These are phyloP conservation scores for Scolanthus callimorphus DNA, from an alignment of 92 coral and sea anemone species.

Conservation along the genomic window DNA sequence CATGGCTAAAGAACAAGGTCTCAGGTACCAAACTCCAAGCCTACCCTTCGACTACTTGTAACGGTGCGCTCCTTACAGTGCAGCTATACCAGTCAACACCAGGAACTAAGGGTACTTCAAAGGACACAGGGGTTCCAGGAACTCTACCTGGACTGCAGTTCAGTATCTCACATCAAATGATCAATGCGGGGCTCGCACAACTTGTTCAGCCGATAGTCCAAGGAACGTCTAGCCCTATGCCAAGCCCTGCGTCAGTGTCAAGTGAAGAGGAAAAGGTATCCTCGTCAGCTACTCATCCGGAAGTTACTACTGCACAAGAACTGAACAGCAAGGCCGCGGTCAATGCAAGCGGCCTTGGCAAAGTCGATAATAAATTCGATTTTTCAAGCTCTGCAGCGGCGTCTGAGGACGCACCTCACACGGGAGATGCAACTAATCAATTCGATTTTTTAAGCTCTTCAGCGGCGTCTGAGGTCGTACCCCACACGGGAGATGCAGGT, in stretches of 20 bases:
- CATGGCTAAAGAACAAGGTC: slow-evolving; percentile 65
- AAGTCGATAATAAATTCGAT: no score
- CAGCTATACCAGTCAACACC: slow-evolving; percentile 41
- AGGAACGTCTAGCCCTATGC: slow-evolving; percentile 5
- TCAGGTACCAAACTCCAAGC: slow-evolving; percentile 71
- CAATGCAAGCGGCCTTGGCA: no score
- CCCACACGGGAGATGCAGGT: no score
- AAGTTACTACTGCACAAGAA: no score
- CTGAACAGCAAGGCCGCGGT: no score
- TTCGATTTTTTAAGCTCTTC: no score
- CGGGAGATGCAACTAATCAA: no score
- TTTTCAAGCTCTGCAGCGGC: no score
- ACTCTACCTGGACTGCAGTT: slow-evolving; percentile 50
- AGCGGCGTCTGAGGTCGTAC: no score
- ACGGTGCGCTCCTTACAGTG: slow-evolving; percentile 49
- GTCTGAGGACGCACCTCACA: no score
- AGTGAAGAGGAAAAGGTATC: slow-evolving; percentile 40
- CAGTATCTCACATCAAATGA: slow-evolving; percentile 70
- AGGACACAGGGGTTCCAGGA: slow-evolving; percentile 11
- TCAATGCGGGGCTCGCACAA: slow-evolving; percentile 54
- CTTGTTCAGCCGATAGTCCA: slow-evolving; percentile 38
- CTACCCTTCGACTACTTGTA: slow-evolving; percentile 49
- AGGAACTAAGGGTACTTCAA: slow-evolving; percentile 5
- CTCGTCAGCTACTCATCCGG: no score
- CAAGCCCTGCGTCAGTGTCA: slow-evolving; percentile 46